Conservation (phyloP, 92 coral and sea anemone genomes). For the Umimayanthus kanabou region DNA sequence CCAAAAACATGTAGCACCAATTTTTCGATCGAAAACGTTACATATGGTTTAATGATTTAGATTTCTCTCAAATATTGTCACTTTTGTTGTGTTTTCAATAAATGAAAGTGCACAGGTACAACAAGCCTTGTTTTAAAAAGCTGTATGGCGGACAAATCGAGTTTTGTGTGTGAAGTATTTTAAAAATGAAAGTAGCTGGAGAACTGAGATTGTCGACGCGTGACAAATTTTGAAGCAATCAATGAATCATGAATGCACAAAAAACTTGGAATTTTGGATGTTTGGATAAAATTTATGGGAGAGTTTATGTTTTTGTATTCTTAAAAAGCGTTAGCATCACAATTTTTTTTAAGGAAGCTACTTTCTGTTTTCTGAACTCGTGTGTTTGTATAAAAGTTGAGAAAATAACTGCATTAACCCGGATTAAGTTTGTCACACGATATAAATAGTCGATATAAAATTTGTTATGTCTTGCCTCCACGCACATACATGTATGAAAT, state of each 20-base stretch:
- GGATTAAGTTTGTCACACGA: slow-evolving; percentile 4
- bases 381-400: no score
- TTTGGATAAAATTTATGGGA: not conserved
- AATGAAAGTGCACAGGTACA: not conserved
- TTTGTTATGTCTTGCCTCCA: not conserved
- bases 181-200: no score
- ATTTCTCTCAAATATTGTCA: not conserved
- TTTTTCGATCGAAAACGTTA: not conserved
- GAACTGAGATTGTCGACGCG: not conserved
- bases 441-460: not conserved
- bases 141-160: not conserved
- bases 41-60: not conserved
- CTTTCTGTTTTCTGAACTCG: not conserved
- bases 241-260: not conserved
- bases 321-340: no score
- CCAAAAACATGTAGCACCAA: not conserved
- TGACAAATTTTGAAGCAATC: not conserved
- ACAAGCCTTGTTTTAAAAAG: not conserved
- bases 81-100: not conserved
- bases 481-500: no score
- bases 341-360: not conserved
- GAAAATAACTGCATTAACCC: not conserved
- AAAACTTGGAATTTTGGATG: not conserved
- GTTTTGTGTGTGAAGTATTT: not conserved
- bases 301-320: not conserved